These are phyloP conservation scores for Neotragus moschatus DNA, from an alignment of 2,113 vertebrate species.

Conservation along the genomic window DNA sequence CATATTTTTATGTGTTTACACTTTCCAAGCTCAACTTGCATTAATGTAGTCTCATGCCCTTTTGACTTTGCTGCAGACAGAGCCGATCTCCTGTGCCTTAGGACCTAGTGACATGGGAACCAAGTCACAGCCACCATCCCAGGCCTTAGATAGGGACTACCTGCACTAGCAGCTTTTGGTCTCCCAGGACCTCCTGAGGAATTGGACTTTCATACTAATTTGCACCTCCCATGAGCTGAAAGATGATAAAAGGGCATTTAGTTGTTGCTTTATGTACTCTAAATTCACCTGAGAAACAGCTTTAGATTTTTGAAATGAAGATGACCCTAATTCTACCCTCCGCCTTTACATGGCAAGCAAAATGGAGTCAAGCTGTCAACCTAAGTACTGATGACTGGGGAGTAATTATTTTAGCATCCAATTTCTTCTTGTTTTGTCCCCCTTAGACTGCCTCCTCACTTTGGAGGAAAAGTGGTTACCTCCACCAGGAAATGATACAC, in stretches of 20 bases:
- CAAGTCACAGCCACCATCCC: not conserved
- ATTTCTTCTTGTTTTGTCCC: not conserved
- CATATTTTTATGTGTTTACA: not conserved
- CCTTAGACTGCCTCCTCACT: not conserved
- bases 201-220: not conserved
- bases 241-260: not conserved
- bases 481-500: slow-evolving; percentile 21
- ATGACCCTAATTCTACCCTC: not conserved
- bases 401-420: not conserved
- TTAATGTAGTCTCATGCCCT: not conserved
- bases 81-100: not conserved
- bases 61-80: not conserved
- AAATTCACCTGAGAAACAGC: not conserved
- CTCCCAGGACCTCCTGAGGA: not conserved
- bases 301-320: not conserved
- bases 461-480: slow-evolving; percentile 33
- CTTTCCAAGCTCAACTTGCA: not conserved
- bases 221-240: not conserved
- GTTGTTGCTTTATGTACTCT: not conserved
- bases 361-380: not conserved
- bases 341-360: not conserved
- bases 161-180: not conserved
- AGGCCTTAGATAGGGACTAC: not conserved
- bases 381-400: not conserved
- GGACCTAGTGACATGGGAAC: not conserved